A percentile compares a stretch with the other conserved stretches of the same genome.
phyloP scores from a whole-genome alignment of 92 coral and sea anemone species.

The Desmophyllum pertusum region DNA sequence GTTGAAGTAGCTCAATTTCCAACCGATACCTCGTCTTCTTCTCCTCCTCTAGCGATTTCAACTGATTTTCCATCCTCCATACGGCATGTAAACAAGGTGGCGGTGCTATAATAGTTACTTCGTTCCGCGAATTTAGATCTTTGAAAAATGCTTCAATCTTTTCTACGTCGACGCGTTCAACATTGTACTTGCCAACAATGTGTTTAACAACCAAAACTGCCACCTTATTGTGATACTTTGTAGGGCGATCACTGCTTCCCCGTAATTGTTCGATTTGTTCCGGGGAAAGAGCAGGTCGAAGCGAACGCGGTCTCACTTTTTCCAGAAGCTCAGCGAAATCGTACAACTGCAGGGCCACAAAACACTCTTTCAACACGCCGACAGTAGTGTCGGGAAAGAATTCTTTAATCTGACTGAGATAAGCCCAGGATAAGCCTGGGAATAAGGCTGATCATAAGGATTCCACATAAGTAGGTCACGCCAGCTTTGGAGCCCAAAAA shows the following conservation, averaged over 20 bases:
- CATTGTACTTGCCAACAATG: no score
- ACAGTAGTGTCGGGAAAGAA: slow-evolving; percentile 23
- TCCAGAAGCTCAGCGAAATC: slow-evolving; percentile 21
- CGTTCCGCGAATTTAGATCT: neutral
- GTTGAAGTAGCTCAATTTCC: no score
- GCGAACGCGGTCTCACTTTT: neutral
- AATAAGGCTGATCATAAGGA: no score
- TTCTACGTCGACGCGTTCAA: no score
- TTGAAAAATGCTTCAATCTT: neutral
- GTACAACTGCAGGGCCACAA: slow-evolving; percentile 15
- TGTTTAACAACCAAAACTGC: neutral
- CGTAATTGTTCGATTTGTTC: neutral
- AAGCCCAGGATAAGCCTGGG: no score
- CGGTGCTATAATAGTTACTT: neutral
- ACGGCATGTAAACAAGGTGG: no score
- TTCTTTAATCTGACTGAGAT: no score
- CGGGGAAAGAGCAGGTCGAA: neutral
- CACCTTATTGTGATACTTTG: neutral
- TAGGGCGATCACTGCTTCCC: neutral
- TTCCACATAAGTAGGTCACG: no score
- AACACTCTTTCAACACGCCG: neutral
- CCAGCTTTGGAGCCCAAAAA: no score
- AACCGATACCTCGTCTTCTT: no score
- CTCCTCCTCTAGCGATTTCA: no score
- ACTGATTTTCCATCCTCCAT: neutral